Conservation (phyloP, 2,113 vertebrate species). For the Ageneiosus marmoratus region DNA sequence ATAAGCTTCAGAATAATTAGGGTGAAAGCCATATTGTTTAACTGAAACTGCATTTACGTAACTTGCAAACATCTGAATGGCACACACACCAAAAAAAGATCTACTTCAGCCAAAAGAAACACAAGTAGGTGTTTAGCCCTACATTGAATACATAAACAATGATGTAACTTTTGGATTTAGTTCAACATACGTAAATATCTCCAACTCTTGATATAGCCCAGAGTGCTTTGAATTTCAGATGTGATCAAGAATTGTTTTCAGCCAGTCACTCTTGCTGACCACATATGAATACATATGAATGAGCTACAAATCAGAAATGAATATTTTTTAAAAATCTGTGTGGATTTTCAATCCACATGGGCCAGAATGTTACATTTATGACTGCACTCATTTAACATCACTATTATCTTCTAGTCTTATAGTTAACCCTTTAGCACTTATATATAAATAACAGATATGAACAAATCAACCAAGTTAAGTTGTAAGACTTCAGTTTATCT, state of each 20-base stretch:
- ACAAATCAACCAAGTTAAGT: background rate
- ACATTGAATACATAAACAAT: background rate
- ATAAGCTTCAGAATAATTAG: background rate
- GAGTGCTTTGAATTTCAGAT: background rate
- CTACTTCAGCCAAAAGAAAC: background rate
- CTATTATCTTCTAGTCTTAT: background rate
- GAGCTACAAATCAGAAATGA: background rate
- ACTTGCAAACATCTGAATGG: background rate
- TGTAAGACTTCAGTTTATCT: background rate
- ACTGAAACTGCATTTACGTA: background rate
- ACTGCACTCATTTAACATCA: background rate
- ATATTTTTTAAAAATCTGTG: background rate
- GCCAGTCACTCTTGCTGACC: background rate
- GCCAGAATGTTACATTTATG: background rate
- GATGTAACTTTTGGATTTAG: background rate
- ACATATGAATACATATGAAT: slow-evolving; percentile 4
- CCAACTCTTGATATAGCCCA: background rate
- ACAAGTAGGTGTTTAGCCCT: background rate
- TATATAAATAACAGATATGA: background rate
- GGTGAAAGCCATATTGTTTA: background rate
- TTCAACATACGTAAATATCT: no score
- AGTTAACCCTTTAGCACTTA: background rate
- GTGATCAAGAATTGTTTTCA: background rate
- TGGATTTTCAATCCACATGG: background rate
- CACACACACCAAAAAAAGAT: background rate